Base-by-base conservation (phyloP, 2,888 invertebrate species). In the Cataglyphis altisquamis region DNA sequence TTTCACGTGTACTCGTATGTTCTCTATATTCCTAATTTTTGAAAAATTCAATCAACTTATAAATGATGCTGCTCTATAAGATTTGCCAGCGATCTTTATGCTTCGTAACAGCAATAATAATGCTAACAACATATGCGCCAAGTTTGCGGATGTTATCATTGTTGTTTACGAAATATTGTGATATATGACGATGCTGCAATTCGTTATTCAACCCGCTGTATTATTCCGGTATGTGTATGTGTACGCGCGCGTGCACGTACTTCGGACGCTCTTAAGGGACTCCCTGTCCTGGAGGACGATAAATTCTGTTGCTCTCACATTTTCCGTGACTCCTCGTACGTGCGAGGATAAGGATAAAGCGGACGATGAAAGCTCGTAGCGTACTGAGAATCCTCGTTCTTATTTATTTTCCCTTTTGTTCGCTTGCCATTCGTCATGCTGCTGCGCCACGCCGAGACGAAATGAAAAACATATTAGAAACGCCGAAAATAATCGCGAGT, bases 321-420 rank as follows among this genome's bases (percentile, higher is more conserved):
- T 77, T 74, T 72, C 83, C 74, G 77, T 84, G 82, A 86, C 86
- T 84, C 84, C 39, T 74, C 60, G 84, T 84, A 86, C 82, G 86
- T 84, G 82, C 75, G 62, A 73, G 90, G 90, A 90, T 91, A 89
- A 90, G 88, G 89, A 90, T 87, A 85, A 91, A 90, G 90, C 90
- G 87, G 88, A 91, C 90, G 91, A 90, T 90, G 91, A 90, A 90
- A 91, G 89, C 90, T 86, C 82, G 81, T 66, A 86, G 82, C 87
- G 66, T 81, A 84, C 86, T 74, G 63, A 81, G 68, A 68, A 84
- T 84, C 78, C 82, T 32, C 62, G 66, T 55, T 77, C 75, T 84
- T 74, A 75, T 86, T 78, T 75, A 67, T 81, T 80, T 83, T 86
- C 78, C 72, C 60, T 83, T 57, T 68, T 81, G 68, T 64, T 74